Conservation (phyloP, 2,888 invertebrate species). For the Hymenopus coronatus region DNA sequence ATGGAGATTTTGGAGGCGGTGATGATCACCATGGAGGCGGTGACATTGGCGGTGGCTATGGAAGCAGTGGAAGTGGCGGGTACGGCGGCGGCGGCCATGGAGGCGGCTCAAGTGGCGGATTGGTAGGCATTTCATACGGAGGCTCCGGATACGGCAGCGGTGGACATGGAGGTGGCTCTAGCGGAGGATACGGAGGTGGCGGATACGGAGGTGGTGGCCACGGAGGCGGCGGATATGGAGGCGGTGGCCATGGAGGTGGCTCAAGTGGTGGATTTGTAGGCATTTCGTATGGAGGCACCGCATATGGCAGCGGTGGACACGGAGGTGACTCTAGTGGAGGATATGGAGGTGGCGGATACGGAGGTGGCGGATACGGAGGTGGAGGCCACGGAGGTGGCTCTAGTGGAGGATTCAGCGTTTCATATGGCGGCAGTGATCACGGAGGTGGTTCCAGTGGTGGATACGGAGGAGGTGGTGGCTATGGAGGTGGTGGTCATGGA, state of each 20-base stretch:
- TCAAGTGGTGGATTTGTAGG: conserved; percentile 35
- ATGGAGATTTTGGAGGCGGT: conserved; percentile 28
- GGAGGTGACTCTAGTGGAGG: conserved; percentile 26
- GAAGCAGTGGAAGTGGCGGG: conserved; percentile 27
- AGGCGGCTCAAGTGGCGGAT: conserved; percentile 17
- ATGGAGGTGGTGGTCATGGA: neutral
- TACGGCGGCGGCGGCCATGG: conserved; percentile 19
- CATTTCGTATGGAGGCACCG: conserved; percentile 24
- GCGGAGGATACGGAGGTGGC: conserved; percentile 42
- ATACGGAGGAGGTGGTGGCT: neutral
- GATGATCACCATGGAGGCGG: conserved; percentile 35
- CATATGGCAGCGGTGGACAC: conserved; percentile 40
- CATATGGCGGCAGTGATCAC: neutral
- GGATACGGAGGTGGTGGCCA: conserved; percentile 19
- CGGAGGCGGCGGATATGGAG: conserved; percentile 24
- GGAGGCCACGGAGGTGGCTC: conserved; percentile 28
- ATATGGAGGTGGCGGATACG: conserved; percentile 36
- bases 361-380: conserved; percentile 25
- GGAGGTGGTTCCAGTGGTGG: neutral
- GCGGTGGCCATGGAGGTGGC: conserved; percentile 23
- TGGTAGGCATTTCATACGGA: neutral
- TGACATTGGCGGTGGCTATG: conserved; percentile 23
- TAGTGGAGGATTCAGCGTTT: conserved; percentile 36
- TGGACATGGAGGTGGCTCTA: conserved; percentile 28
- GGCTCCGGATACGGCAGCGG: conserved; percentile 12